These are phyloP conservation scores for Battus philenor DNA, from an alignment of 1,140 invertebrate species.

Conservation along the genomic window DNA sequence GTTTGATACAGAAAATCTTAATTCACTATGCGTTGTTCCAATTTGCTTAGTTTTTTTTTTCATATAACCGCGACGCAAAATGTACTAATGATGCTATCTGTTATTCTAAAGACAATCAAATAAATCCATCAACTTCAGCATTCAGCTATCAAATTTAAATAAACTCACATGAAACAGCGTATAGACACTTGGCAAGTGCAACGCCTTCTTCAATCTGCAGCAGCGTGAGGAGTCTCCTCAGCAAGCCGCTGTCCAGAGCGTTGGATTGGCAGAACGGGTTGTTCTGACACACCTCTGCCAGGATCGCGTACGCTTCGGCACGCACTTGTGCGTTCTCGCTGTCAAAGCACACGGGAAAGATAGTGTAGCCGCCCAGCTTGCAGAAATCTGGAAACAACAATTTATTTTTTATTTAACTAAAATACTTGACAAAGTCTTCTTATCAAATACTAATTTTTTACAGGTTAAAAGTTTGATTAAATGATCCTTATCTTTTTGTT, in stretches of 20 bases:
- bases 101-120: neutral
- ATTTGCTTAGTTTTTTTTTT: no score
- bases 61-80: no score
- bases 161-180: conserved; percentile 87
- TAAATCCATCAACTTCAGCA: no score
- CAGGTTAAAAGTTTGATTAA: neutral
- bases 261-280: conserved; percentile 85
- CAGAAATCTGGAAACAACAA: conserved; percentile 81
- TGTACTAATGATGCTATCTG: no score
- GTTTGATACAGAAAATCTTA: no score
- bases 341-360: conserved; percentile 81
- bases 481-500: no score
- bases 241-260: conserved; percentile 78
- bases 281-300: conserved; percentile 86
- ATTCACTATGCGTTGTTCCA: no score
- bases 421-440: neutral
- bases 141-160: no score
- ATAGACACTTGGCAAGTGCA: conserved; percentile 82
- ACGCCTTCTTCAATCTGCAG: conserved; percentile 78
- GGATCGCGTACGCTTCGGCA: conserved; percentile 79
- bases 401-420: neutral
- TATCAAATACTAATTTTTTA: neutral
- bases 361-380: conserved; percentile 86
- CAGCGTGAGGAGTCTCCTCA: conserved; percentile 80
- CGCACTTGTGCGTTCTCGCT: conserved; percentile 79